phyloP scores from a whole-genome alignment of 2,888 invertebrate species.

The Heterodera filipjevi region DNA sequence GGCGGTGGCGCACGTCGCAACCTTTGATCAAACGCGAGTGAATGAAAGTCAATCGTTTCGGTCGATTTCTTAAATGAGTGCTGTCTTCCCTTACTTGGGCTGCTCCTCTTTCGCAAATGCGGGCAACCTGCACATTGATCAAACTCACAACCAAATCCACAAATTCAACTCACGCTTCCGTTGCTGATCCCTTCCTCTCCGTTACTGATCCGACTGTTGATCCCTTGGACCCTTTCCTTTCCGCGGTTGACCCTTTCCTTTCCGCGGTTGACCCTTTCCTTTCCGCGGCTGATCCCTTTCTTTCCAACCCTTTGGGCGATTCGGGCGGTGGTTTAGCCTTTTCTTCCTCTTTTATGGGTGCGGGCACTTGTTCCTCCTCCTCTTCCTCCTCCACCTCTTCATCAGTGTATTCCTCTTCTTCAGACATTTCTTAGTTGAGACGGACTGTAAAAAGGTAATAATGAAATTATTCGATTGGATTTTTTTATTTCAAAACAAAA shows the following conservation, averaged over 20 bases:
- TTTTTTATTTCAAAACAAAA: neutral
- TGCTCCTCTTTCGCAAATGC: conserved; percentile 16
- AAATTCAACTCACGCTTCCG: neutral
- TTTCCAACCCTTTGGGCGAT: neutral
- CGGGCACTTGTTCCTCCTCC: conserved; percentile 38
- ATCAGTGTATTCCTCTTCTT: conserved; percentile 37
- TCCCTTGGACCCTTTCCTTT: no score
- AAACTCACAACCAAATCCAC: no score
- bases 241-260: neutral
- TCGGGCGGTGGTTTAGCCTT: conserved; percentile 26
- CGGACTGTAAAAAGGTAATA: no score
- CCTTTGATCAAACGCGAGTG: conserved; percentile 6
- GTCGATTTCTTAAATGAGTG: neutral
- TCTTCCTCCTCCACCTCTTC: conserved; percentile 49
- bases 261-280: neutral
- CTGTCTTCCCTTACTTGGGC: neutral
- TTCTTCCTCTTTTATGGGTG: conserved; percentile 23
- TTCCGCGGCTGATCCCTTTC: conserved; percentile 25
- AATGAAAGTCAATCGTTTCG: neutral
- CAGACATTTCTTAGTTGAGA: conserved; percentile 12
- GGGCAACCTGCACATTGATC: neutral
- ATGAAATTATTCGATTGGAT: no score
- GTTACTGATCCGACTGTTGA: neutral
- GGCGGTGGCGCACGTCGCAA: conserved; percentile 41
- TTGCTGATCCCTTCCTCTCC: neutral